Evolutionary conservation across 2,113 vertebrate genomes (phyloP).

Genomic region (Urocitellus parryii): DNA sequence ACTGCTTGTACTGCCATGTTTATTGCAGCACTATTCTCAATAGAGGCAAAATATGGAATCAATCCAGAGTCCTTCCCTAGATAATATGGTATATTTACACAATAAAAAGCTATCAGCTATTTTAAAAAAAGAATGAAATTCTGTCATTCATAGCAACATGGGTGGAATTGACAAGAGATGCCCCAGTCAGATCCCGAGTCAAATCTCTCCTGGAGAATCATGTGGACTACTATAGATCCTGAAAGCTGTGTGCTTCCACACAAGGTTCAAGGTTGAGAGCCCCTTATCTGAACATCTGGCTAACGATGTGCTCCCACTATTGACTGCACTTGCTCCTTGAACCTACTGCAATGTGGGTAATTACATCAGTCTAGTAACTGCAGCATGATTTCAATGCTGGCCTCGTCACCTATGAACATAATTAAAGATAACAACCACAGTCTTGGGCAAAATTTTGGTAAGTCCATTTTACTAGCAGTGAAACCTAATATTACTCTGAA

Average conservation of each 20-base stretch:
- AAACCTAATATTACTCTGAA: not conserved
- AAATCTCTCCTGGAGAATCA: not conserved
- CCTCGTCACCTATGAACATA: not conserved
- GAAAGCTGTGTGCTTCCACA: not conserved
- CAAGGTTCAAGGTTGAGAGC: not conserved
- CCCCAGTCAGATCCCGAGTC: not conserved
- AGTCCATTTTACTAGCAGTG: not conserved
- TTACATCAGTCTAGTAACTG: not conserved
- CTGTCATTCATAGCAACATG: not conserved
- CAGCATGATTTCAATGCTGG: not conserved
- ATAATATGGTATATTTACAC: not conserved
- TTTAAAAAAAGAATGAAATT: not conserved
- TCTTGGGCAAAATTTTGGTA: not conserved
- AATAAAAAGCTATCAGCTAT: not conserved
- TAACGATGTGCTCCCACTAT: not conserved
- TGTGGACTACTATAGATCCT: not conserved
- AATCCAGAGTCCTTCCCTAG: not conserved
- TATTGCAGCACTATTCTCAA: not conserved
- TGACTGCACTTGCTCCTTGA: not conserved
- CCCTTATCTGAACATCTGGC: not conserved
- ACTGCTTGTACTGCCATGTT: not conserved
- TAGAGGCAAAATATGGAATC: not conserved
- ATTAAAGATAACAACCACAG: not conserved
- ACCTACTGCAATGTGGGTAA: not conserved
- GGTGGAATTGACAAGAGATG: not conserved